Percentiles rank a stretch among this genome's conserved stretches.
These are phyloP conservation scores for Pantherophis vulpinus DNA, from an alignment of 2,797 vertebrate species.

Conservation along the genomic window DNA sequence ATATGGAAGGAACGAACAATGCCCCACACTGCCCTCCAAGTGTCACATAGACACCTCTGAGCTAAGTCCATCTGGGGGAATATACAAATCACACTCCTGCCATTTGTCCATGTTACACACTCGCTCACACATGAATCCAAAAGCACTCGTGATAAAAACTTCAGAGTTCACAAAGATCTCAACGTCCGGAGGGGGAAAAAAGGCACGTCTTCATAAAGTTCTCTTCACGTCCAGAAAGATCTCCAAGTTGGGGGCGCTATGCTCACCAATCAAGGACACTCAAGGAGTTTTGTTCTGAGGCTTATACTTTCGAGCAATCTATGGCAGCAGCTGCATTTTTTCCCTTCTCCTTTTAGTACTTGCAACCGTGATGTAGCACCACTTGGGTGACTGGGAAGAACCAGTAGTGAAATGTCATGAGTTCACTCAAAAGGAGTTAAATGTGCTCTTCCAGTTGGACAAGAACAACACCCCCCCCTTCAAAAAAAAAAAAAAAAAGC, in stretches of 20 bases:
- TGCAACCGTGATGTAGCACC: constrained; percentile 75
- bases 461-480: background rate
- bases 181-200: constrained; percentile 60
- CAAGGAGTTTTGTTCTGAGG: constrained; percentile 55
- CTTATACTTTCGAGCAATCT: constrained; percentile 42
- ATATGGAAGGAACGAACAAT: constrained; percentile 83
- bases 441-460: constrained; percentile 64
- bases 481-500: constrained; percentile 49
- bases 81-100: constrained; percentile 67
- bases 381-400: constrained; percentile 72
- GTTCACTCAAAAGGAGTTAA: constrained; percentile 67
- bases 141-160: constrained; percentile 72
- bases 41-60: constrained; percentile 72
- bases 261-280: constrained; percentile 33
- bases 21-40: constrained; percentile 76
- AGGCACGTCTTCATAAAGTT: constrained; percentile 78
- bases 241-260: constrained; percentile 49
- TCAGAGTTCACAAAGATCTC: constrained; percentile 75
- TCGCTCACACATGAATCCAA: constrained; percentile 43
- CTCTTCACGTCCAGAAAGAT: constrained; percentile 60
- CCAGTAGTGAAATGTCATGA: constrained; percentile 63
- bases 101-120: constrained; percentile 67
- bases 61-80: constrained; percentile 65
- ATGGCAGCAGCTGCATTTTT: constrained; percentile 50
- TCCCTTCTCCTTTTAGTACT: background rate